A percentile compares a stretch with the other conserved stretches of the same genome.
These are phyloP conservation scores for Euura saliciscinereae DNA, from an alignment of 1,140 invertebrate species.

Conservation along the genomic window DNA sequence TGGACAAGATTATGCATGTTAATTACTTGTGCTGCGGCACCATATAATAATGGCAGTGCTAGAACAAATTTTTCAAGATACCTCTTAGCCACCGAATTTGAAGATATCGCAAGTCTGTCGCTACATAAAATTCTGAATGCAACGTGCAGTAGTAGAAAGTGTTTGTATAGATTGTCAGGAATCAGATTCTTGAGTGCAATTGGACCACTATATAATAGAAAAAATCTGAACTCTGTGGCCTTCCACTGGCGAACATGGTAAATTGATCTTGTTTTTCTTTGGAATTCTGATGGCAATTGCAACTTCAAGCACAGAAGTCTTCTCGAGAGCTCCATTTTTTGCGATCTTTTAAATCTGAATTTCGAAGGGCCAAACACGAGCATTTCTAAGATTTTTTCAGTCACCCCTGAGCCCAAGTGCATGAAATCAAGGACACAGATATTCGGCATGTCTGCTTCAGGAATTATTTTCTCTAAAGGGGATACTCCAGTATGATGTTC, in stretches of 20 bases:
- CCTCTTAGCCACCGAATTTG: no score
- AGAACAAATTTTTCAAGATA: slow-evolving; percentile 16
- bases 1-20: no score
- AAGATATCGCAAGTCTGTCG: no score
- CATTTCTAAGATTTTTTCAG: slow-evolving; percentile 14
- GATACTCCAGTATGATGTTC: slow-evolving; percentile 16
- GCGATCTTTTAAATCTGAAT: slow-evolving; percentile 4
- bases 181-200: slow-evolving; percentile 15
- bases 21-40: not conserved
- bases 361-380: slow-evolving; percentile 7
- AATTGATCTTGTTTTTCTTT: slow-evolving; percentile 12
- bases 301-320: slow-evolving; percentile 1
- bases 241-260: slow-evolving; percentile 5
- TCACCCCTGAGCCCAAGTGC: slow-evolving; percentile 21
- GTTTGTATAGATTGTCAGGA: not conserved
- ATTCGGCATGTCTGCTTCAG: slow-evolving; percentile 14
- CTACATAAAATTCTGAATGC: slow-evolving; percentile 11
- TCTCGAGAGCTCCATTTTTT: slow-evolving; percentile 8
- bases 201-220: slow-evolving; percentile 15
- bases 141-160: slow-evolving; percentile 21
- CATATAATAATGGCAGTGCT: not conserved
- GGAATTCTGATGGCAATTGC: slow-evolving; percentile 19
- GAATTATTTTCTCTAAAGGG: slow-evolving; percentile 13
- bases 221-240: no score
- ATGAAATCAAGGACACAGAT: slow-evolving; percentile 25